Evolutionary conservation across 2,797 vertebrate genomes (phyloP).

Genomic region (Yasuhikotakia modesta): DNA sequence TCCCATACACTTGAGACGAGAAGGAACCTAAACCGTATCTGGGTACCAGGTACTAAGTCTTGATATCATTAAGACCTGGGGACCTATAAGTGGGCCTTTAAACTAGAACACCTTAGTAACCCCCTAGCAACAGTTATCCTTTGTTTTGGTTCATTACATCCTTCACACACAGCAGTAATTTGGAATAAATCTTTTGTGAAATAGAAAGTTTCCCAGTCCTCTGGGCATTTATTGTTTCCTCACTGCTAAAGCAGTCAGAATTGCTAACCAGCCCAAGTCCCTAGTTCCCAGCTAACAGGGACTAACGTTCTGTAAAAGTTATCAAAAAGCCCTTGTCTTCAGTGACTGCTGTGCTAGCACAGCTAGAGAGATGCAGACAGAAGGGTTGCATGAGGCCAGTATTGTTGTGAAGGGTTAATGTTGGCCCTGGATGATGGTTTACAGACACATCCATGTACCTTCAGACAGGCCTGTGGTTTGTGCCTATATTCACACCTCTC

Average conservation of each 20-base stretch:
- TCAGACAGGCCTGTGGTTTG: constrained; percentile 11
- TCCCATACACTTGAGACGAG: too few relatives aligned
- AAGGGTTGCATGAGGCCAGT: constrained; percentile 26
- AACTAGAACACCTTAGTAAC: background rate
- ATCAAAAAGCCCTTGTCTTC: background rate
- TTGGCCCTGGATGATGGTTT: constrained; percentile 36
- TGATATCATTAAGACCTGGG: background rate
- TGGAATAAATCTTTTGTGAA: constrained; percentile 25
- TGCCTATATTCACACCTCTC: constrained; percentile 61
- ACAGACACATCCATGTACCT: constrained; percentile 34
- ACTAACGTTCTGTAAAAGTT: background rate
- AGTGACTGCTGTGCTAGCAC: constrained; percentile 5
- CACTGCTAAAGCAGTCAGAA: constrained; percentile 11
- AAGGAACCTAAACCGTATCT: background rate
- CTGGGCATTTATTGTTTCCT: constrained; percentile 17
- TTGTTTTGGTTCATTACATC: constrained; percentile 6
- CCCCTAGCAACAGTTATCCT: background rate
- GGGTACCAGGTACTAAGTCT: background rate
- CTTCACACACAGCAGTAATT: constrained; percentile 33
- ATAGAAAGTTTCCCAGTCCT: constrained; percentile 14
- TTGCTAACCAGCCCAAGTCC: too few relatives aligned
- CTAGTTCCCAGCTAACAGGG: background rate
- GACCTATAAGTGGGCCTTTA: background rate
- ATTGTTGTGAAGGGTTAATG: constrained; percentile 40
- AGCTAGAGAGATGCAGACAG: background rate